A percentile compares a stretch with the other conserved stretches of the same genome.
Conservation (phyloP, 2,113 vertebrate species). For the Tragelaphus strepsiceros region DNA sequence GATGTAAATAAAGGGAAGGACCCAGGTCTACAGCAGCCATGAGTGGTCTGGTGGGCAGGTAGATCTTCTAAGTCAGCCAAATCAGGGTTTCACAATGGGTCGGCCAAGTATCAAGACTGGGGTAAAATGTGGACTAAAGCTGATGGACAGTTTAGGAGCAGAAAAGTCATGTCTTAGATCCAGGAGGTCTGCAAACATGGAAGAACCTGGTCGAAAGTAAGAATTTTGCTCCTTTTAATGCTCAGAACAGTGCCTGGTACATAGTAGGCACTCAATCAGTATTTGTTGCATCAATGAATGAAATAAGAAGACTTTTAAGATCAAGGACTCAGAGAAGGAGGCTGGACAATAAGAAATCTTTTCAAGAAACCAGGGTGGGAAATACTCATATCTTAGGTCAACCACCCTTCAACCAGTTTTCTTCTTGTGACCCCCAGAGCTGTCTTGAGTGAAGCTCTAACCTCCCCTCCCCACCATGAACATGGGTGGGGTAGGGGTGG, state of each 20-base stretch:
- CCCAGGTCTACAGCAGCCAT: neutral
- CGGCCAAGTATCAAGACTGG: neutral
- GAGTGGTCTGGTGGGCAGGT: neutral
- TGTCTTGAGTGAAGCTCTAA: neutral
- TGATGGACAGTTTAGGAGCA: neutral
- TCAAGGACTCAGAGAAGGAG: neutral
- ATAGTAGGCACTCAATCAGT: neutral
- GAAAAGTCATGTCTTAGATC: neutral
- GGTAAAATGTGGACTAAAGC: neutral
- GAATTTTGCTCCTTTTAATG: neutral
- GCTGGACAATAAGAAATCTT: conserved; percentile 8
- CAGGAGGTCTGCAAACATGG: neutral
- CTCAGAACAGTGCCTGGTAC: neutral
- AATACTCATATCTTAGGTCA: neutral
- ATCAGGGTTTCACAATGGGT: neutral
- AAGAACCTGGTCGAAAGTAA: neutral
- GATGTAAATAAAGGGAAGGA: neutral
- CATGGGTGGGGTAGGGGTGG: neutral
- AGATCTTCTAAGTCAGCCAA: neutral
- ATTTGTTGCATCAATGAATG: neutral
- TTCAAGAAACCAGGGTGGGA: neutral
- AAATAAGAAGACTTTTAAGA: neutral
- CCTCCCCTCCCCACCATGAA: neutral
- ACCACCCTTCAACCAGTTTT: neutral
- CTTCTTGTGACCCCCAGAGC: neutral